Base-by-base conservation (phyloP, 2,888 invertebrate species). In the Synergus itoensis region DNA sequence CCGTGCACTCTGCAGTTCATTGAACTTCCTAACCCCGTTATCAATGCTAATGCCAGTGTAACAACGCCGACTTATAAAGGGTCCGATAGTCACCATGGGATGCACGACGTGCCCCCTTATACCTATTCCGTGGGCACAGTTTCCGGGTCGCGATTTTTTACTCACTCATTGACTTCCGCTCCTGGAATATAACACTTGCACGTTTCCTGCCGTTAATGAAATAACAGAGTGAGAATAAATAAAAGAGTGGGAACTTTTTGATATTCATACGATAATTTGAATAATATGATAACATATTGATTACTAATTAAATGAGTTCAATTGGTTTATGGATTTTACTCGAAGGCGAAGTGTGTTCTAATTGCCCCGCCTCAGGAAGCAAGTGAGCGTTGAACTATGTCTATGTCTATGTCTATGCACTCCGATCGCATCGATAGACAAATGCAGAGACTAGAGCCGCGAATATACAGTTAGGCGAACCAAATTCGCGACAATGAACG, bases 401-500 rank as follows among this genome's bases (percentile, higher is more conserved):
- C 53, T 57, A 36, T 45, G 45, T 11, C 14, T 45, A 14, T 62
- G 21, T 57, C 73, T 73, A 73, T 53, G 73, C 73, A 53, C 40
- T 53, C 11, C 67, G 78, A 79, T 82, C 69, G 69, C 80, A 81
- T 81, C 81, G 82, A 82, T 82, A 82, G 81, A 81, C 77, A 80
- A 79, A 76, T 63, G 75, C 82, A 73, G 79, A 81, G 78, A 78
- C 76, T 80, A 80, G 82, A 84, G 81, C 77, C 81, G 86, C 86
- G 87, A 82, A 86, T 89, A 88, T 91, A 92, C 92, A 90, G 92
- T 92, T 92, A 92, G 88, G 82, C 90, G 91, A 89, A 91, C 91
- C 90, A 88, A 92, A 92, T 92, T 92, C 88, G 89, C 89, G 89
- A 91, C 91, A 91, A 91, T 91, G 90, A 90, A 90, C 87, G 88